phyloP scores from a whole-genome alignment of 2,888 invertebrate genomes.

The Arrhopalites spinosus region DNA sequence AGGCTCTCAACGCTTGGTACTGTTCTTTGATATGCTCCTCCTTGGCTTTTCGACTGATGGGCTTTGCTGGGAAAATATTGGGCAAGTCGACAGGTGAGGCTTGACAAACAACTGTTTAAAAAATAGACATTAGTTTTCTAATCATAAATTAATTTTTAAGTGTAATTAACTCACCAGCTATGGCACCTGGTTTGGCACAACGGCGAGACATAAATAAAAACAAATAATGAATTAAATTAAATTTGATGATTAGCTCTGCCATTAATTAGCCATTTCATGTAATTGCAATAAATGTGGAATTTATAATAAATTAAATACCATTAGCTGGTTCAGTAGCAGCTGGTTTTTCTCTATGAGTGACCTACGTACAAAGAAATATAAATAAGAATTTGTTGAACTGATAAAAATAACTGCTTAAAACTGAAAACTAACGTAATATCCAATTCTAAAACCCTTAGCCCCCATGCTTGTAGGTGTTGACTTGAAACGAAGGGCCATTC shows the following conservation, averaged over 20 bases:
- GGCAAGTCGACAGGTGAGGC: constrained; percentile 7
- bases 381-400: background rate
- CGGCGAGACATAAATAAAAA: background rate
- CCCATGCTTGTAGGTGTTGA: constrained; percentile 3
- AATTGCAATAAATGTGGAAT: too few species aligned
- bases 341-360: background rate
- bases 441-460: constrained; percentile 8
- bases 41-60: background rate
- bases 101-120: constrained; percentile 20
- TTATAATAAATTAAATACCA: background rate
- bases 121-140: background rate
- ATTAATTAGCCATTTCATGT: background rate
- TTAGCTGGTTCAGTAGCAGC: background rate
- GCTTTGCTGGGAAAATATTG: background rate
- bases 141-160: background rate
- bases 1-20: background rate
- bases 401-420: background rate
- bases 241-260: background rate
- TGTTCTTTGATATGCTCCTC: background rate
- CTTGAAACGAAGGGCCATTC: constrained; percentile 8
- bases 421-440: background rate
- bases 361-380: background rate
- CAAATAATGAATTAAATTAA: background rate
- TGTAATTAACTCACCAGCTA: background rate
- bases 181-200: background rate